These are phyloP conservation scores for Oceanodroma tethys DNA, from an alignment of 2,113 vertebrate genomes.

Conservation along the genomic window DNA sequence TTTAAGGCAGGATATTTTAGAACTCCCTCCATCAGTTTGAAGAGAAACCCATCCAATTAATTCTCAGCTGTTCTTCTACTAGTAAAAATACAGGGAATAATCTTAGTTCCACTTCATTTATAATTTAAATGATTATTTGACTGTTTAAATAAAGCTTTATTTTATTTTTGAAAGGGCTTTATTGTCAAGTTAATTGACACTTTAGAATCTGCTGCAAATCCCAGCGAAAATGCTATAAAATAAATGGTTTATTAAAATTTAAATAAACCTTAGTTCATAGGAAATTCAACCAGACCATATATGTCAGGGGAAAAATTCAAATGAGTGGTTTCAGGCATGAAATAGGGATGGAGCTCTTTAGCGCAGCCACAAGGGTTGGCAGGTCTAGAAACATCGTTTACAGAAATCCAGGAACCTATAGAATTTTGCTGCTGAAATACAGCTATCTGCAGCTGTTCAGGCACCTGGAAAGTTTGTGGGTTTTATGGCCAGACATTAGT, in stretches of 20 bases:
- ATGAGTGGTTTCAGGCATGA: not conserved
- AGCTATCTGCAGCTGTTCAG: not conserved
- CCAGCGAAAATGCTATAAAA: not conserved
- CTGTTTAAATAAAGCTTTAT: constrained; percentile 46
- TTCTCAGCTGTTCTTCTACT: constrained; percentile 7
- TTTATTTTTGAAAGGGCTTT: constrained; percentile 41
- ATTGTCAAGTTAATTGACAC: constrained; percentile 39
- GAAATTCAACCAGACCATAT: not conserved
- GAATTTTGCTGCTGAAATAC: not conserved
- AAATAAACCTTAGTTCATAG: not conserved
- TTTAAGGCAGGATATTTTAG: constrained; percentile 29
- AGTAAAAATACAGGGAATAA: constrained; percentile 24
- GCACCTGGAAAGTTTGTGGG: not conserved
- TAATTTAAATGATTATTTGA: constrained; percentile 55
- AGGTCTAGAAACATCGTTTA: not conserved
- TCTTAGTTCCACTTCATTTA: constrained; percentile 34
- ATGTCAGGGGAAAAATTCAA: not conserved
- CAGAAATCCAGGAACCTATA: not conserved
- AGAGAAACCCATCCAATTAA: constrained; percentile 24
- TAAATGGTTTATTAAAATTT: constrained; percentile 40
- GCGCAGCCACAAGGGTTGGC: not conserved
- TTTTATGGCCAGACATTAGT: not conserved
- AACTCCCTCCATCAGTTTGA: not conserved
- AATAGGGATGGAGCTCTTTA: not conserved
- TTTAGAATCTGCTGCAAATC: constrained; percentile 37